Percentiles rank a stretch among this genome's conserved stretches.
Conservation (phyloP, 2,113 vertebrate genomes). For the Lipotes vexillifer region DNA sequence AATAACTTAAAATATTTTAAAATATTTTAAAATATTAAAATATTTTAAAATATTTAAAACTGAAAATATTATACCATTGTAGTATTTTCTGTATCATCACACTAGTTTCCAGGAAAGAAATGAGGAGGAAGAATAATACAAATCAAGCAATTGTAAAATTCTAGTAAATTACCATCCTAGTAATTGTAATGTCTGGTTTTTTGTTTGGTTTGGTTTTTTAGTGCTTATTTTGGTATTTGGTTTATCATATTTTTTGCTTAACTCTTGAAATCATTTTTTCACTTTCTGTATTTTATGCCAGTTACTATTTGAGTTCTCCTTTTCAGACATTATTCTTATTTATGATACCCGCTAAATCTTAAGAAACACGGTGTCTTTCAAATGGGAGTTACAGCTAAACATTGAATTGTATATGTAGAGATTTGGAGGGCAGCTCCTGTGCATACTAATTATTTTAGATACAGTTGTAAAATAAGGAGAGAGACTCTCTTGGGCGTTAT, state of each 20-base stretch:
- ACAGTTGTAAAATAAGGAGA: not conserved
- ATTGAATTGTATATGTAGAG: not conserved
- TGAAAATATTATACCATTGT: not conserved
- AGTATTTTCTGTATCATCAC: not conserved
- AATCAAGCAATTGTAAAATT: not conserved
- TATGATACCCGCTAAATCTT: not conserved
- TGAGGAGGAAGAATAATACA: not conserved
- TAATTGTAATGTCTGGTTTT: not conserved
- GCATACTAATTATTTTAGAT: not conserved
- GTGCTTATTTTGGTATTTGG: not conserved
- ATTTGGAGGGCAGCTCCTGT: not conserved
- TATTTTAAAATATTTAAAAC: not conserved
- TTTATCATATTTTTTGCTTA: not conserved
- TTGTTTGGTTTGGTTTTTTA: not conserved
- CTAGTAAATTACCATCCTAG: not conserved
- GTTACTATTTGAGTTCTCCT: not conserved
- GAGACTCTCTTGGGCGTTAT: not conserved
- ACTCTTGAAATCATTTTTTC: constrained; percentile 7
- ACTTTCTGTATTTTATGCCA: not conserved
- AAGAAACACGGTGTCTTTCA: not conserved
- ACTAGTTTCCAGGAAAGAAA: not conserved
- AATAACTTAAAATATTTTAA: not conserved
- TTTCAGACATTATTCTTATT: not conserved
- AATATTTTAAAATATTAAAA: not conserved
- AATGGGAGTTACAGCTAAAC: not conserved